Evolutionary conservation across 2,113 vertebrate species (phyloP).

Genomic region (Carollia perspicillata): DNA sequence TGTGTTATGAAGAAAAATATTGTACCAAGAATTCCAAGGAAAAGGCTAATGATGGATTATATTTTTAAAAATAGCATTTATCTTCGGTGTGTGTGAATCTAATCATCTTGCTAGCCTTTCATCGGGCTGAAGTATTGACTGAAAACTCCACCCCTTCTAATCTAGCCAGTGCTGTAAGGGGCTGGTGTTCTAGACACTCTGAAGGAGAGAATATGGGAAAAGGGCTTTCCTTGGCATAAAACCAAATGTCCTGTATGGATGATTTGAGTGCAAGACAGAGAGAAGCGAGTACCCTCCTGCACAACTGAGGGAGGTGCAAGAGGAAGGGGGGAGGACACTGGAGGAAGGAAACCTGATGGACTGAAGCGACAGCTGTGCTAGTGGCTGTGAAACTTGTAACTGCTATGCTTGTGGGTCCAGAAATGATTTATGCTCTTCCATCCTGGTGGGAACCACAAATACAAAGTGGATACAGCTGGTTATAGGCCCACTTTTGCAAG

Average conservation of each 20-base stretch:
- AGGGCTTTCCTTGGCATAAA: background rate
- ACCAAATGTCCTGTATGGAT: background rate
- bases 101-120: background rate
- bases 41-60: background rate
- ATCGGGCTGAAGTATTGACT: background rate
- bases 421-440: background rate
- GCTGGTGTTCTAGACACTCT: background rate
- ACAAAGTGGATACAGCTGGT: background rate
- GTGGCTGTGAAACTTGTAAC: background rate
- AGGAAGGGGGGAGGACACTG: background rate
- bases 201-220: background rate
- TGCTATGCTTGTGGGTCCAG: background rate
- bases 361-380: background rate
- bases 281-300: background rate
- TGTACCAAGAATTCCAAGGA: background rate
- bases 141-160: background rate
- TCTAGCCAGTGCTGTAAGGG: background rate
- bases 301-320: background rate
- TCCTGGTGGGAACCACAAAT: background rate
- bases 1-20: background rate
- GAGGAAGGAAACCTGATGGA: background rate
- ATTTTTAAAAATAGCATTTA: background rate
- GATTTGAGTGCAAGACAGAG: background rate
- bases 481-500: background rate
- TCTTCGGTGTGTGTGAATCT: background rate